phyloP scores from a whole-genome alignment of 2,113 vertebrate species.

The Onychostoma macrolepis region DNA sequence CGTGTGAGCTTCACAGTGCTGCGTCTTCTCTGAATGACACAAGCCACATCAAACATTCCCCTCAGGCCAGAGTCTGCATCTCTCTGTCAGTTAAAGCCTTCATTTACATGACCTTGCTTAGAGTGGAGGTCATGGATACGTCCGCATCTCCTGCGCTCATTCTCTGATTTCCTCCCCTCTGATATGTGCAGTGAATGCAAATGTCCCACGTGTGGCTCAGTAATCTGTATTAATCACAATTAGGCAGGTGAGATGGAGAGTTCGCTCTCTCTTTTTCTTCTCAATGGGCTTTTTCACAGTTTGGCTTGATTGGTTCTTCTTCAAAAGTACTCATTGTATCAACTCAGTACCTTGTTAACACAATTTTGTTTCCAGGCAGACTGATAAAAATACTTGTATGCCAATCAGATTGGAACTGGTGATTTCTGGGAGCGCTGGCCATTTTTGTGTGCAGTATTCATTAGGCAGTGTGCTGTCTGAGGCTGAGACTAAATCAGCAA shows the following conservation, averaged over 20 bases:
- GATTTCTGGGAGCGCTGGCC: neutral
- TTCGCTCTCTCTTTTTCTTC: conserved; percentile 35
- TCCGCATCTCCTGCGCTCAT: neutral
- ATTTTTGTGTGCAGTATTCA: neutral
- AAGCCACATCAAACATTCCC: conserved; percentile 49
- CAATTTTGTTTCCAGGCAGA: neutral
- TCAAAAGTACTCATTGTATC: conserved; percentile 9
- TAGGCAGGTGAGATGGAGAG: conserved; percentile 41
- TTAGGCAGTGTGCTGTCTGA: neutral
- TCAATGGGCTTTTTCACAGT: neutral
- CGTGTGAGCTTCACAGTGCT: conserved; percentile 49
- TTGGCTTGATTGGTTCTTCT: neutral
- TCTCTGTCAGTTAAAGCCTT: conserved; percentile 52
- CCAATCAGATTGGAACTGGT: neutral
- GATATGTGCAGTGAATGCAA: conserved; percentile 50
- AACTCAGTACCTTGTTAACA: neutral
- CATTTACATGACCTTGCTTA: conserved; percentile 54
- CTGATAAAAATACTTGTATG: neutral
- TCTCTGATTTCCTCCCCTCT: conserved; percentile 20
- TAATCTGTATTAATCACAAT: conserved; percentile 61
- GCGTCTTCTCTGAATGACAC: conserved; percentile 49
- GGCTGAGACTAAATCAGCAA: neutral
- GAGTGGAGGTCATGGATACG: conserved; percentile 20
- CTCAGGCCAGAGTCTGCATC: conserved; percentile 42
- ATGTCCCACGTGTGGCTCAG: conserved; percentile 45